Conservation (phyloP, 2,888 invertebrate species). For the Dasysyrphus albostriatus region DNA sequence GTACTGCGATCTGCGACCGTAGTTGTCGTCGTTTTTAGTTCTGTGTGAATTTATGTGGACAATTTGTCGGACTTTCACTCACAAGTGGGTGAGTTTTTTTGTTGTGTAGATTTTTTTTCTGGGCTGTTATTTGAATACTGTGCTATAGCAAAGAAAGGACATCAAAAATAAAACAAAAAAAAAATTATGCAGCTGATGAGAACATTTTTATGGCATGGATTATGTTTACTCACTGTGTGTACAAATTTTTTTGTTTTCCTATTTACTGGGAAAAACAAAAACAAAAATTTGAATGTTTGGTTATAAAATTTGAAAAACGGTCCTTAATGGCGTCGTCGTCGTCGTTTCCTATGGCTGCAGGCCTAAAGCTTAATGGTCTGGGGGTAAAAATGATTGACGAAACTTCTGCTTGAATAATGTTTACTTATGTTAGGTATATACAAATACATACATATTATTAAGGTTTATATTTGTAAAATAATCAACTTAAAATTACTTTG, state of each 20-base stretch:
- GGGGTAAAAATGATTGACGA: constrained; percentile 16
- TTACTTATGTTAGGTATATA: constrained; percentile 42
- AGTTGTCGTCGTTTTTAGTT: constrained; percentile 11
- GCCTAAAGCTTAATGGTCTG: not conserved
- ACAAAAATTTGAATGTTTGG: constrained; percentile 49
- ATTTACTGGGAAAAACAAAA: not conserved
- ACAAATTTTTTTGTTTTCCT: constrained; percentile 3
- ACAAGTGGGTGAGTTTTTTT: constrained; percentile 34
- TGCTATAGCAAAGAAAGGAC: not conserved
- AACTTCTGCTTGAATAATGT: constrained; percentile 52
- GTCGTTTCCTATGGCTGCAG: not conserved
- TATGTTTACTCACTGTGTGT: constrained; percentile 34
- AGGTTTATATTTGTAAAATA: constrained; percentile 22
- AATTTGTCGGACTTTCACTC: constrained; percentile 54
- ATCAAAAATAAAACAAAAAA: not conserved
- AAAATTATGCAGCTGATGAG: constrained; percentile 30
- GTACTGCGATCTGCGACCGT: not conserved
- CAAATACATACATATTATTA: not conserved
- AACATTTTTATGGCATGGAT: constrained; percentile 45
- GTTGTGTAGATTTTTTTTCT: not conserved
- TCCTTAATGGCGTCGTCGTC: not conserved
- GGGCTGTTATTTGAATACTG: constrained; percentile 30
- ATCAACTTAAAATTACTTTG: constrained; percentile 56
- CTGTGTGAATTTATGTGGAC: constrained; percentile 46
- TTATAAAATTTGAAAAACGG: constrained; percentile 32